Percentiles rank a stretch among this genome's conserved stretches.
phyloP scores from a whole-genome alignment of 2,113 vertebrate genomes.

The Datnioides undecimradiatus region DNA sequence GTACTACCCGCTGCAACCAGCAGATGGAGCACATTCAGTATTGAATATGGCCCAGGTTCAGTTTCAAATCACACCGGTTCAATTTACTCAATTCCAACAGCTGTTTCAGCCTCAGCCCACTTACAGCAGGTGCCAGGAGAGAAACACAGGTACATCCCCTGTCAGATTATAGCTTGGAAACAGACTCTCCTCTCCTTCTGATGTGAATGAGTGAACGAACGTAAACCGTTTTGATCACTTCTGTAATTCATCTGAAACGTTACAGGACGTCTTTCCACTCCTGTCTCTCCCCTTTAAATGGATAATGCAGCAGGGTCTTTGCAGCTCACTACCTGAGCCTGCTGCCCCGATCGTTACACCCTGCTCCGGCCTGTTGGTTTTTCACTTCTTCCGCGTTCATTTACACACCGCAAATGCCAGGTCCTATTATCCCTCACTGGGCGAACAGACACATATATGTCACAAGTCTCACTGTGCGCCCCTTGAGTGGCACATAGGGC shows the following conservation, averaged over 20 bases:
- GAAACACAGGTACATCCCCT: background rate
- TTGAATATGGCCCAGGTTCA: conserved; percentile 6
- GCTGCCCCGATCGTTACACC: conserved; percentile 58
- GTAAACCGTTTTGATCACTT: background rate
- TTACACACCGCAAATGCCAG: conserved; percentile 36
- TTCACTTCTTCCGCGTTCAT: conserved; percentile 38
- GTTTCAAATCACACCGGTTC: conserved; percentile 1
- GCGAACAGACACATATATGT: conserved; percentile 38
- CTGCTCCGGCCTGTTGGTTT: conserved; percentile 39
- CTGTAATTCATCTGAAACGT: conserved; percentile 3
- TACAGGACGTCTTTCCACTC: conserved; percentile 1
- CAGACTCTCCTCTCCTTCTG: background rate
- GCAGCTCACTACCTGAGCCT: conserved; percentile 51
- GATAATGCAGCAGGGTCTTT: conserved; percentile 61
- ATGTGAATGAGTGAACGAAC: conserved; percentile 8
- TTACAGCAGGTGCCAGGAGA: background rate
- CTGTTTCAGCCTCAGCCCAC: conserved; percentile 22
- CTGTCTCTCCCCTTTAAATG: conserved; percentile 40
- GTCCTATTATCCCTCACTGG: background rate
- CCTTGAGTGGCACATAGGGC: conserved; percentile 7
- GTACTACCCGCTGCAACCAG: conserved; percentile 63
- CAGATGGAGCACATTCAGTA: conserved; percentile 75
- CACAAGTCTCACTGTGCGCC: conserved; percentile 10
- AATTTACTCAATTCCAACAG: background rate
- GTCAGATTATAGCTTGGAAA: background rate